Conservation (phyloP, 2,888 invertebrate genomes). For the Rhagophthalmus giganteus region DNA sequence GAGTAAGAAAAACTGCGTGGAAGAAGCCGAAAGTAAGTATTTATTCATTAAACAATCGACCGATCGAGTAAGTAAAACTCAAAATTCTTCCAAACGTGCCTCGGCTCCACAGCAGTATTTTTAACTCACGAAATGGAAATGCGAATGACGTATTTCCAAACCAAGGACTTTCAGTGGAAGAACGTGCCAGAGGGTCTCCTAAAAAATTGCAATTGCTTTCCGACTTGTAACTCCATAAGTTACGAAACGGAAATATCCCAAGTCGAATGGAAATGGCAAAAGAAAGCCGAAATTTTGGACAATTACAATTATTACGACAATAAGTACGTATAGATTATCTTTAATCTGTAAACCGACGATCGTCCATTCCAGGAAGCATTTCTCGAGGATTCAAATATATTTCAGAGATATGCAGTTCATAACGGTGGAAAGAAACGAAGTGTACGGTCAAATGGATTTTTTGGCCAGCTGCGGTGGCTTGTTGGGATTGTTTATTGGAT, state of each 20-base stretch:
- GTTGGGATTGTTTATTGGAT: slow-evolving; percentile 65
- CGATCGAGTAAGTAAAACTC: no score
- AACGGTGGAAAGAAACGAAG: slow-evolving; percentile 60
- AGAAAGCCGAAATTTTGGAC: slow-evolving; percentile 33
- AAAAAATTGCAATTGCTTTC: slow-evolving; percentile 65
- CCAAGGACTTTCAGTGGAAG: no score
- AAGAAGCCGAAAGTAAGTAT: slow-evolving; percentile 2
- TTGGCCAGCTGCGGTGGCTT: slow-evolving; percentile 62
- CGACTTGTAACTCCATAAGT: slow-evolving; percentile 69
- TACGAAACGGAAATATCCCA: slow-evolving; percentile 75
- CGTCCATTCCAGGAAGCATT: slow-evolving; percentile 55
- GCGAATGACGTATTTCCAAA: no score
- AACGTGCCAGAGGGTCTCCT: no score
- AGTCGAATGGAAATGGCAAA: slow-evolving; percentile 67
- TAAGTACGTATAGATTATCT: neutral
- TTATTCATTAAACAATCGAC: no score
- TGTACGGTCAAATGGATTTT: slow-evolving; percentile 62
- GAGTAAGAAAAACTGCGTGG: neutral
- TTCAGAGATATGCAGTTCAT: slow-evolving; percentile 69
- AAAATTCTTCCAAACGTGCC: no score
- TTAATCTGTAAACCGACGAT: neutral
- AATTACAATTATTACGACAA: neutral
- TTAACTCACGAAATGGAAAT: no score
- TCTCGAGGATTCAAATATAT: slow-evolving; percentile 67
- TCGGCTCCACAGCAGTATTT: no score